phyloP scores from a whole-genome alignment of 1,140 invertebrate genomes.

The Semibalanus balanoides region DNA sequence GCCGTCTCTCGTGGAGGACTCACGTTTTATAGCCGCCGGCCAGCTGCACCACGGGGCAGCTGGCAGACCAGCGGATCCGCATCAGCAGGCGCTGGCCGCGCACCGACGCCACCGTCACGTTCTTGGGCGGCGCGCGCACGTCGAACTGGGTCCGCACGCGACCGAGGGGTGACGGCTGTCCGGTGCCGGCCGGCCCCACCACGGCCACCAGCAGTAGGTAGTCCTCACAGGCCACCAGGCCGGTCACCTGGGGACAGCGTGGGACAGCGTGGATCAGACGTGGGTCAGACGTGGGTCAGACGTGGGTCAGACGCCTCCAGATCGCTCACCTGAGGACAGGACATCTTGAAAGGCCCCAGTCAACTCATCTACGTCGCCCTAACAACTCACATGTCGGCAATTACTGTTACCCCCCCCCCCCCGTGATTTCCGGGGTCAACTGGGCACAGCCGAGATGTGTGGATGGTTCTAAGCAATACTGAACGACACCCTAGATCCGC shows the following conservation, averaged over 20 bases:
- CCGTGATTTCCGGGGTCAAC: no score
- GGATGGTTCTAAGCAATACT: no score
- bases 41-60: slow-evolving; percentile 26
- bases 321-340: neutral
- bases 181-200: slow-evolving; percentile 42
- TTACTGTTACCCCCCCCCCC: no score
- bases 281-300: neutral
- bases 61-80: slow-evolving; percentile 34
- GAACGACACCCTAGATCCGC: no score
- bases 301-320: neutral
- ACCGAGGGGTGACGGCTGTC: slow-evolving; percentile 41
- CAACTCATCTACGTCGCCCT: no score
- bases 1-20: neutral
- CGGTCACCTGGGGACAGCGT: slow-evolving; percentile 28
- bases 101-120: slow-evolving; percentile 28
- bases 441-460: no score
- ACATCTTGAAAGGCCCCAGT: neutral
- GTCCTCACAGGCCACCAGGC: slow-evolving; percentile 51
- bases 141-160: slow-evolving; percentile 47
- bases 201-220: slow-evolving; percentile 59
- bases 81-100: slow-evolving; percentile 26
- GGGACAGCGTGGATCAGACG: no score
- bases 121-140: slow-evolving; percentile 42
- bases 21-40: slow-evolving; percentile 6
- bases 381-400: no score